Evolutionary conservation across 92 coral and sea anemone species (phyloP).

Genomic region (Epizoanthus stellaris): DNA sequence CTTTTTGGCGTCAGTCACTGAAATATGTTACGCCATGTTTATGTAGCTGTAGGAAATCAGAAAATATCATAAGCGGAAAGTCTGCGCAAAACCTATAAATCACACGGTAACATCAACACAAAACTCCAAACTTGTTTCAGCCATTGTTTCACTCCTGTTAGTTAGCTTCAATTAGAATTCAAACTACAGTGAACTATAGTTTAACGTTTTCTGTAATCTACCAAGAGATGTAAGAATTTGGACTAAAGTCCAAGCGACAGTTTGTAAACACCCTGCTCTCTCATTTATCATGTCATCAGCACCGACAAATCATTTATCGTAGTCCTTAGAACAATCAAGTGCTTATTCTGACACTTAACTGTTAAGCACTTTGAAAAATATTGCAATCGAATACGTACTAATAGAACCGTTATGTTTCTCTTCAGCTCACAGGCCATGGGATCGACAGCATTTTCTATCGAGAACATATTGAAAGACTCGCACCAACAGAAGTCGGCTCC

Average conservation of each 20-base stretch:
- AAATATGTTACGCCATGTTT: too few relatives aligned
- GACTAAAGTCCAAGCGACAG: background rate
- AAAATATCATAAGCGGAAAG: too few relatives aligned
- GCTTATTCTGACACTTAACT: background rate
- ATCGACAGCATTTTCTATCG: constrained; percentile 76
- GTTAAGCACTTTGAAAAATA: background rate
- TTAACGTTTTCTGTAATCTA: background rate
- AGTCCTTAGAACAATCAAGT: background rate
- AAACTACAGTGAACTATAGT: too few relatives aligned
- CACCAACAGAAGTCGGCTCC: constrained; percentile 15
- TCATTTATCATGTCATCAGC: background rate
- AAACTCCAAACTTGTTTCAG: too few relatives aligned
- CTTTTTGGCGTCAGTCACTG: too few relatives aligned
- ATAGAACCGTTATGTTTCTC: background rate
- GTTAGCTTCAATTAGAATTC: background rate
- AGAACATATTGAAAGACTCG: constrained; percentile 88
- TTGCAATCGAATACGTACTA: background rate
- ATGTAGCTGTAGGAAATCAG: too few relatives aligned
- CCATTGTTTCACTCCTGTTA: background rate
- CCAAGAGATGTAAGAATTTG: background rate
- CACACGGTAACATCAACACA: too few relatives aligned
- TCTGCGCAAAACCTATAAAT: too few relatives aligned
- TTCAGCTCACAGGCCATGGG: background rate
- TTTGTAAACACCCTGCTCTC: background rate
- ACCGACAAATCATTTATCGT: too few relatives aligned